These are phyloP conservation scores for Drosophila elegans DNA, from an alignment of 1,140 invertebrate species.

Conservation along the genomic window DNA sequence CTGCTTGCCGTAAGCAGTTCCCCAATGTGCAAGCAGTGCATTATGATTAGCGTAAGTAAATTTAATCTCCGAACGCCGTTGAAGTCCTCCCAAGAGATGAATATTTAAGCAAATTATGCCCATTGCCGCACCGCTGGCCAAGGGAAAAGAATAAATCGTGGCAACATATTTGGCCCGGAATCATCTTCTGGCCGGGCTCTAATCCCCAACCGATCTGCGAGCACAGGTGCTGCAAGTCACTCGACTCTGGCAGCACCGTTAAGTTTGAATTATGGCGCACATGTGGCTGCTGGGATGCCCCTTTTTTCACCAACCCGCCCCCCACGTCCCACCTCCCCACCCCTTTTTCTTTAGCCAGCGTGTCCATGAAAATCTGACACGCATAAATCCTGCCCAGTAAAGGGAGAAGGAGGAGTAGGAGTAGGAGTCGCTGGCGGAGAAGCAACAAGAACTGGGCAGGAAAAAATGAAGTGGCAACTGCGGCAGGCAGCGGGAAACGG, in stretches of 20 bases:
- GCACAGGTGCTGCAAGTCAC: constrained; percentile 55
- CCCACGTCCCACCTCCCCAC: background rate
- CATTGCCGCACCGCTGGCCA: constrained; percentile 11
- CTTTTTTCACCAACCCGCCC: background rate
- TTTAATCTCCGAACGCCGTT: constrained; percentile 29
- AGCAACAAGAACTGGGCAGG: constrained; percentile 13
- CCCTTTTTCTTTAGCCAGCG: constrained; percentile 18
- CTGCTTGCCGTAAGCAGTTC: constrained; percentile 1
- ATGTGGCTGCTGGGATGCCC: constrained; percentile 56
- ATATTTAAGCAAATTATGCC: constrained; percentile 55
- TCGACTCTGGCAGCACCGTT: constrained; percentile 41
- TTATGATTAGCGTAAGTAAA: constrained; percentile 34
- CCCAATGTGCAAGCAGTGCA: constrained; percentile 11
- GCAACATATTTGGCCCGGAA: constrained; percentile 37
- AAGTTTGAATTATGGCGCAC: constrained; percentile 74
- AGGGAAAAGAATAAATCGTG: constrained; percentile 39
- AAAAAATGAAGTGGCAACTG: constrained; percentile 62
- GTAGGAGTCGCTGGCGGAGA: background rate
- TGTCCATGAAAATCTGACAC: constrained; percentile 81
- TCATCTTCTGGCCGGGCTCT: constrained; percentile 30
- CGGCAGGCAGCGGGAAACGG: constrained; percentile 51
- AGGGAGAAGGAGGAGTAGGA: background rate
- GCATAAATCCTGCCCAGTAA: constrained; percentile 64
- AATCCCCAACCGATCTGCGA: constrained; percentile 5
- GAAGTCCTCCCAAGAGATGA: constrained; percentile 38